Conservation (phyloP, 2,113 vertebrate genomes). For the Alexandromys fortis region DNA sequence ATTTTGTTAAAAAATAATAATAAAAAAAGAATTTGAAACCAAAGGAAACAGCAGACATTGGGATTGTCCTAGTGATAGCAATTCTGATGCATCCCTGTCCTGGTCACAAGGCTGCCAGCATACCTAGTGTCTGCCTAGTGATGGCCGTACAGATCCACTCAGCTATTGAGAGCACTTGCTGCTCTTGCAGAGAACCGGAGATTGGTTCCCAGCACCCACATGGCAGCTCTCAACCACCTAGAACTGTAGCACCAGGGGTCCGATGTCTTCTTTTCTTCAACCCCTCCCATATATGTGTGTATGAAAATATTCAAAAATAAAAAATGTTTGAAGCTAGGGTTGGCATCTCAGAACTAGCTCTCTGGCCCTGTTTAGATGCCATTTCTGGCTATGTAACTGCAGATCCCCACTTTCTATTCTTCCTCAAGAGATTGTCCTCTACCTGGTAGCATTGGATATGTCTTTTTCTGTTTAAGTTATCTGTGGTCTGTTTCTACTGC, state of each 20-base stretch:
- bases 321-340: neutral
- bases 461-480: too few relatives aligned
- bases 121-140: neutral
- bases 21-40: neutral
- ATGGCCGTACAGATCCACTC: neutral
- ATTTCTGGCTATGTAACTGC: too few relatives aligned
- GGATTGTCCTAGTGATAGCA: neutral
- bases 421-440: too few relatives aligned
- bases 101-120: neutral
- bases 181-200: neutral
- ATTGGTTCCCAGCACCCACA: neutral
- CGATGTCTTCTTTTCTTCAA: neutral
- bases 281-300: accelerated
- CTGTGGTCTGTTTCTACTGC: too few relatives aligned
- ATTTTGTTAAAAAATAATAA: neutral
- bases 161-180: neutral
- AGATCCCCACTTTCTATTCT: too few relatives aligned
- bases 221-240: neutral
- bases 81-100: neutral
- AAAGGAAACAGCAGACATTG: too few relatives aligned
- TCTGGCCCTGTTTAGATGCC: neutral
- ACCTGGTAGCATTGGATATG: too few relatives aligned
- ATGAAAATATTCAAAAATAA: too few relatives aligned
- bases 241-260: neutral
- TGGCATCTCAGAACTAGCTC: neutral